Conservation (phyloP, 2,797 vertebrate species). For the Lateolabrax maculatus region DNA sequence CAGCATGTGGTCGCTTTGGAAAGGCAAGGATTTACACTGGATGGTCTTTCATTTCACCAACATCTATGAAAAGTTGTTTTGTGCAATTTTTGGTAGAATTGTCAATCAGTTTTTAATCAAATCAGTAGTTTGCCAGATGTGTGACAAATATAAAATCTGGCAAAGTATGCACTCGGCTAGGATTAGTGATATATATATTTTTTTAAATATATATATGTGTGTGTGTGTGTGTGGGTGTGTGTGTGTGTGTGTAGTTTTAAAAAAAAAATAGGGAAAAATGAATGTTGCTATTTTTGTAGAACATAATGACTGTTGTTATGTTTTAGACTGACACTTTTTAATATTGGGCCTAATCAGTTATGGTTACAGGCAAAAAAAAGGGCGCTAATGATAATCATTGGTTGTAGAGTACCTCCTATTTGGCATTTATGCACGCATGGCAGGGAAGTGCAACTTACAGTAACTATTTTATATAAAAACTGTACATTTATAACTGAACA, state of each 20-base stretch:
- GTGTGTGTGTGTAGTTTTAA: constrained; percentile 69
- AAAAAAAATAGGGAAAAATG: constrained; percentile 58
- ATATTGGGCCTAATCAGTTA: constrained; percentile 64
- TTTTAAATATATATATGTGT: constrained; percentile 76
- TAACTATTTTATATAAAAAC: constrained; percentile 73
- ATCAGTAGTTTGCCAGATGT: constrained; percentile 88
- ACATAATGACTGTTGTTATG: constrained; percentile 71
- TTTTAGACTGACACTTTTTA: constrained; percentile 77
- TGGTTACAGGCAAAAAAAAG: constrained; percentile 58
- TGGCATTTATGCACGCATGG: constrained; percentile 70
- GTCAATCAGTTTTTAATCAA: constrained; percentile 73
- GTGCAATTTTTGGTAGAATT: constrained; percentile 74
- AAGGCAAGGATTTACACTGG: constrained; percentile 74
- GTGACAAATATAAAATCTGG: constrained; percentile 87
- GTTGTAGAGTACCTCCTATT: constrained; percentile 74
- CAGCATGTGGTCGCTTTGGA: constrained; percentile 36
- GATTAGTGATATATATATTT: constrained; percentile 91
- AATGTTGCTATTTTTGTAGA: constrained; percentile 87
- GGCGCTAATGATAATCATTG: constrained; percentile 77
- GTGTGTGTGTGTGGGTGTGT: constrained; percentile 74
- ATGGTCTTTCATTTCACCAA: constrained; percentile 60
- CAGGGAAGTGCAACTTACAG: constrained; percentile 74
- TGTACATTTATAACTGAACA: constrained; percentile 70
- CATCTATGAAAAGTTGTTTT: constrained; percentile 51
- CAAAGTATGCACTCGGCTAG: constrained; percentile 92